phyloP scores from a whole-genome alignment of 2,113 vertebrate species.

The Lepus americanus region DNA sequence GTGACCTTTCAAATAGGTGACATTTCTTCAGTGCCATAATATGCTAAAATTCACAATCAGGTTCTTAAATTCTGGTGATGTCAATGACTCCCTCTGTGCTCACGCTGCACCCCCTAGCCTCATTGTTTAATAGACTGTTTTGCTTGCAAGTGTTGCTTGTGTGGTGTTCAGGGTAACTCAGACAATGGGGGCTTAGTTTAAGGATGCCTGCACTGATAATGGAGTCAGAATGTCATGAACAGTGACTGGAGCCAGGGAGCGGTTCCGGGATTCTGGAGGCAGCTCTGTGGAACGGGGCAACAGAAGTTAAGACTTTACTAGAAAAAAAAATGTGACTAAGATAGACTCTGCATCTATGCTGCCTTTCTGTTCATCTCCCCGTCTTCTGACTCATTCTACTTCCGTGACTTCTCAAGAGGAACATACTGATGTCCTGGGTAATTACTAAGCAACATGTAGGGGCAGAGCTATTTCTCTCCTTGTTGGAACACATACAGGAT shows the following conservation, averaged over 20 bases:
- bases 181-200: constrained; percentile 64
- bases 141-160: constrained; percentile 59
- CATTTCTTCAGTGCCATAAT: constrained; percentile 44
- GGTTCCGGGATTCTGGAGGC: not conserved
- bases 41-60: constrained; percentile 65
- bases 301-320: not conserved
- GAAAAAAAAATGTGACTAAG: not conserved
- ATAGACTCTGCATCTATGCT: not conserved
- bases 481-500: not conserved
- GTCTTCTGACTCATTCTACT: not conserved
- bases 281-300: not conserved
- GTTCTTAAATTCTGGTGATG: constrained; percentile 49
- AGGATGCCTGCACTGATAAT: not conserved
- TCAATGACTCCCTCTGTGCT: constrained; percentile 79
- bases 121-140: constrained; percentile 74
- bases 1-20: constrained; percentile 73
- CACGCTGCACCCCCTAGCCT: not conserved
- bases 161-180: constrained; percentile 51
- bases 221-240: constrained; percentile 52
- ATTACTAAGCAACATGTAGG: not conserved
- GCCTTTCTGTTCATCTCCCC: not conserved
- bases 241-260: not conserved
- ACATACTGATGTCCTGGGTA: not conserved
- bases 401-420: not conserved
- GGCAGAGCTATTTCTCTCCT: not conserved